Conservation (phyloP, 2,888 invertebrate genomes). For the Idaea aversata region DNA sequence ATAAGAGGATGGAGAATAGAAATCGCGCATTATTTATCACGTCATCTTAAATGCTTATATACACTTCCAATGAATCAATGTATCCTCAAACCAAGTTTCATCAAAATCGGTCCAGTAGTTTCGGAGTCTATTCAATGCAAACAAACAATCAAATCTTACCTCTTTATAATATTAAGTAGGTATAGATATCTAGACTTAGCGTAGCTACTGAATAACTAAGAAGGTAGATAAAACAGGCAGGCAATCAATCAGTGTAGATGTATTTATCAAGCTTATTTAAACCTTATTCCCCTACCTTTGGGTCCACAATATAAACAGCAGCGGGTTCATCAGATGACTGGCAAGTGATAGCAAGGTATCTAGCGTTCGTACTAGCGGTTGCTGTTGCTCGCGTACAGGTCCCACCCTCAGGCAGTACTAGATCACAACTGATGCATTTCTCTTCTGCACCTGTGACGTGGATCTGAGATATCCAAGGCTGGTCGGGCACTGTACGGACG, state of each 20-base stretch:
- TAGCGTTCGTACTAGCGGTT: slow-evolving; percentile 81
- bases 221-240: too few relatives aligned
- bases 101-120: too few relatives aligned
- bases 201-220: too few relatives aligned
- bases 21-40: too few relatives aligned
- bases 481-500: slow-evolving; percentile 81
- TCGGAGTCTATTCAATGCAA: too few relatives aligned
- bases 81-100: too few relatives aligned
- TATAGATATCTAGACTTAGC: too few relatives aligned
- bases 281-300: slow-evolving; percentile 49
- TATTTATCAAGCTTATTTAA: slow-evolving; percentile 59
- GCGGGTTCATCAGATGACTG: slow-evolving; percentile 84
- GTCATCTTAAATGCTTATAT: too few relatives aligned
- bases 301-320: slow-evolving; percentile 75
- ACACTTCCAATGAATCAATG: too few relatives aligned
- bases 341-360: slow-evolving; percentile 86
- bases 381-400: slow-evolving; percentile 82
- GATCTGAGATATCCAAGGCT: slow-evolving; percentile 85
- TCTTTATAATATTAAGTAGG: too few relatives aligned
- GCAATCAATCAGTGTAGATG: slow-evolving; percentile 85
- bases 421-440: slow-evolving; percentile 85
- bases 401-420: slow-evolving; percentile 78
- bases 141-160: too few relatives aligned
- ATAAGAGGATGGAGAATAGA: too few relatives aligned
- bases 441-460: slow-evolving; percentile 77